Base-by-base conservation (phyloP, 1,140 invertebrate species). In the Lethrus apterus region DNA sequence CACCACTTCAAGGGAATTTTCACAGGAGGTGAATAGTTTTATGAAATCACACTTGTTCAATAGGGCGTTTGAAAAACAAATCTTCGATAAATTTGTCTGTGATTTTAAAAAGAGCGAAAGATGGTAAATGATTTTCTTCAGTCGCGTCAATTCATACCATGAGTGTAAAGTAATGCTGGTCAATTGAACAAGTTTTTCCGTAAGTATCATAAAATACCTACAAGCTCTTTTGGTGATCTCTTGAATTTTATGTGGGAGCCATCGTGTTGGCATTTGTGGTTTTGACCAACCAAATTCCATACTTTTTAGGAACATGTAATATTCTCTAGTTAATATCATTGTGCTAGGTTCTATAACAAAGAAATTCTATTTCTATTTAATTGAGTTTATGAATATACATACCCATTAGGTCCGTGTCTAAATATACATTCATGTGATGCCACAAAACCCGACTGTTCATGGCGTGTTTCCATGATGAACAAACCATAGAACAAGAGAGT, bases 321-420 rank as follows among this genome's bases (percentile, higher is more conserved):
- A 29, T 17, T 42, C 40, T 14, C 40, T 29, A 8, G 40, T 42
- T 9, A 42, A 29, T 15, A 42, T 21, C 3, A 42, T 29, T 0
- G 40, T 42, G 17, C 40, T 42, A 9, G 40, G 40, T 26, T 42
- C 40, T n/a, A n/a, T n/a, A n/a, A n/a, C n/a, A n/a, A n/a, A n/a
- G n/a, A n/a, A n/a, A n/a, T n/a, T n/a, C n/a, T n/a, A n/a, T n/a
- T n/a, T n/a, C n/a, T n/a, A n/a, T n/a, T n/a, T n/a, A n/a, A n/a
- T n/a, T n/a, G n/a, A n/a, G n/a, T n/a, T n/a, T n/a, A n/a, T n/a
- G n/a, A n/a, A n/a, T n/a, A n/a, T n/a, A n/a, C n/a, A n/a, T 35
- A 56, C 54, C 48, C 26, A 50, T 40, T 15, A 59, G 48, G 14
- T 59, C 57, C 14, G 23, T 23, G 14, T 59, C 57, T 13, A 59